Base-by-base conservation (phyloP, 2,888 invertebrate species). In the Hartigia nigra region DNA sequence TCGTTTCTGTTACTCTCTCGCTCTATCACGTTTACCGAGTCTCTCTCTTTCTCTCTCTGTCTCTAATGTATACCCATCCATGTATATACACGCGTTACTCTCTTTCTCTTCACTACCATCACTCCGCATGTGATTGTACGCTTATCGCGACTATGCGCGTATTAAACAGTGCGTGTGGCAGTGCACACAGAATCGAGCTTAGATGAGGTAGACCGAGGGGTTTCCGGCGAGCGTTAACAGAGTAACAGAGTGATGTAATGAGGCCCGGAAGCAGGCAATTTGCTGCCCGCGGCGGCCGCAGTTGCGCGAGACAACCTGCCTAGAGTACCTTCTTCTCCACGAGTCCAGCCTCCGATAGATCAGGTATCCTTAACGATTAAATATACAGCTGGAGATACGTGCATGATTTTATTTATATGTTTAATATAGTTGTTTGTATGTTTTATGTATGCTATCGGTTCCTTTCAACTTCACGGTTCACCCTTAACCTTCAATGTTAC, bases 211-310 rank as follows among this genome's bases (percentile, higher is more conserved):
- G 86, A 88, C 90, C 87, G 90, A 88, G 90, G 91, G 90, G 91
- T 90, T 91, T 91, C 91, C 91, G 91, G 90, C 89, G 90, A 91
- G 91, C 89, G 91, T 91, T 91, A 91, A 91, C 91, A 90, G 91
- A 91, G 91, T 91, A 91, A 91, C 91, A 91, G 91, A 91, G 91
- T 91, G 91, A 91, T 91, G 91, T 91, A 91, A 91, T 91, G 91
- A 91, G 91, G 91, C 91, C 91, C 91, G 91, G 91, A 91, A 91
- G 91, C 90, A 90, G 90, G 90, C 91, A 91, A 91, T 91, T 91
- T 91, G 90, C 90, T 89, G 88, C 82, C 88, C 89, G 90, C 89
- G 88, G 89, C 90, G 86, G 88, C 85, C 89, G 87, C 90, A 90
- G 91, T 90, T 90, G 90, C 89, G 88, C 90, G 90, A 90, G 90